A percentile compares a stretch with the other conserved stretches of the same genome.
Conservation (phyloP, 2,888 invertebrate genomes). For the Lepidochitona cinerea region DNA sequence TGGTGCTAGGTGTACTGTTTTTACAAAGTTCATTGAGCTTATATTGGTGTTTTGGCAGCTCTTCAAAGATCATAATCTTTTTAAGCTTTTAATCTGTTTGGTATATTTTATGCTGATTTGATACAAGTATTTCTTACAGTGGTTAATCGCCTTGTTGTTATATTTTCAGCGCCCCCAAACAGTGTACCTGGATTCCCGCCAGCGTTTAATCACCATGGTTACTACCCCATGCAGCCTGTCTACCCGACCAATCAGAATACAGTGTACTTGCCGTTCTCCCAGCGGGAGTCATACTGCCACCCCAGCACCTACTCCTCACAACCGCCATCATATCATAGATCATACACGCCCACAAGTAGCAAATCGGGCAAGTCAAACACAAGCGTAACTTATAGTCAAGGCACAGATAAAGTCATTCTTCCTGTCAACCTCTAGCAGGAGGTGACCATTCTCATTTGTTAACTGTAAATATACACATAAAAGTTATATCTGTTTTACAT, state of each 20-base stretch:
- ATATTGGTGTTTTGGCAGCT: too few relatives aligned
- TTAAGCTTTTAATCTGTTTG: too few relatives aligned
- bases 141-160: too few relatives aligned
- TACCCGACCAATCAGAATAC: conserved; percentile 40
- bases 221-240: conserved; percentile 64
- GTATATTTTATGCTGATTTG: too few relatives aligned
- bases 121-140: too few relatives aligned
- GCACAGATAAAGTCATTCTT: conserved; percentile 60
- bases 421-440: conserved; percentile 55
- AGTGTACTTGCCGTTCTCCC: conserved; percentile 26
- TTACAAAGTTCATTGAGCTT: too few relatives aligned
- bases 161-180: background rate
- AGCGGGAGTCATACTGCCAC: conserved; percentile 23
- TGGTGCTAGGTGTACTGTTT: too few relatives aligned
- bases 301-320: conserved; percentile 48
- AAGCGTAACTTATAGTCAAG: conserved; percentile 59
- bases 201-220: conserved; percentile 57
- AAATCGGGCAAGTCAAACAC: conserved; percentile 61
- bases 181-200: conserved; percentile 18
- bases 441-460: background rate
- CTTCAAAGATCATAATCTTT: too few relatives aligned
- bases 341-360: conserved; percentile 65
- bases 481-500: background rate
- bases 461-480: background rate
- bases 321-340: conserved; percentile 59